Evolutionary conservation across 2,113 vertebrate genomes (phyloP).

Genomic region (Nematolebias whitei): DNA sequence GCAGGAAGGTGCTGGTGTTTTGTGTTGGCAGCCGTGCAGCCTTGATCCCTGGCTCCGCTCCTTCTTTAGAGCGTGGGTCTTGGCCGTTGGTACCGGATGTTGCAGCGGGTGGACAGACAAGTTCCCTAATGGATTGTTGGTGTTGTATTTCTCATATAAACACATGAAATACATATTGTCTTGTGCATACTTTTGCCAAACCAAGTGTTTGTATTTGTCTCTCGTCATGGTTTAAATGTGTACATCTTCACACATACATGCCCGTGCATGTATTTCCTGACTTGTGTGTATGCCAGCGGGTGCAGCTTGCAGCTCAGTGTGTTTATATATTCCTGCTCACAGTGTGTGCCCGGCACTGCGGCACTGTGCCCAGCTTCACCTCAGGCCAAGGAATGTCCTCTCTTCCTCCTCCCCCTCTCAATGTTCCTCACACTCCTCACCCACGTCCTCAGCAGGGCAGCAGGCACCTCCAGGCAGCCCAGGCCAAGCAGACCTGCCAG

Average conservation of each 20-base stretch:
- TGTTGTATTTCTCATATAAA: constrained; percentile 57
- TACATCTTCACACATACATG: constrained; percentile 24
- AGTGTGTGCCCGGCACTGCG: constrained; percentile 60
- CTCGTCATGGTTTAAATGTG: constrained; percentile 34
- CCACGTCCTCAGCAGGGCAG: constrained; percentile 59
- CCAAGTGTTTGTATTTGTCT: constrained; percentile 37
- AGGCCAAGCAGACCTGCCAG: constrained; percentile 52
- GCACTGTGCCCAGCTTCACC: constrained; percentile 59
- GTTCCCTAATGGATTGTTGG: constrained; percentile 45
- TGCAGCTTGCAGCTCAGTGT: constrained; percentile 70
- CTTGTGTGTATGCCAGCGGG: constrained; percentile 47
- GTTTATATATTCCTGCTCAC: constrained; percentile 65
- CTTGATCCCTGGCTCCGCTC: constrained; percentile 57
- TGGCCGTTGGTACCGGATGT: constrained; percentile 62
- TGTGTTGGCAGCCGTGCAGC: constrained; percentile 53
- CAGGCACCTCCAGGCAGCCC: constrained; percentile 56
- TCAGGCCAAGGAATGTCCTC: constrained; percentile 75
- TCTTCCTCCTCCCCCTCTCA: constrained; percentile 54
- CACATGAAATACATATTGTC: constrained; percentile 14
- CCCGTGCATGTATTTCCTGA: constrained; percentile 23
- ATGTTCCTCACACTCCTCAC: constrained; percentile 60
- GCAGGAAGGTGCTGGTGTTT: constrained; percentile 53
- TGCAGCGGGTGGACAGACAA: constrained; percentile 51
- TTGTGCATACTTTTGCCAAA: constrained; percentile 10
- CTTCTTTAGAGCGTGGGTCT: constrained; percentile 50